phyloP scores from a whole-genome alignment of 2,797 vertebrate species.

The Gymnothorax javanicus region DNA sequence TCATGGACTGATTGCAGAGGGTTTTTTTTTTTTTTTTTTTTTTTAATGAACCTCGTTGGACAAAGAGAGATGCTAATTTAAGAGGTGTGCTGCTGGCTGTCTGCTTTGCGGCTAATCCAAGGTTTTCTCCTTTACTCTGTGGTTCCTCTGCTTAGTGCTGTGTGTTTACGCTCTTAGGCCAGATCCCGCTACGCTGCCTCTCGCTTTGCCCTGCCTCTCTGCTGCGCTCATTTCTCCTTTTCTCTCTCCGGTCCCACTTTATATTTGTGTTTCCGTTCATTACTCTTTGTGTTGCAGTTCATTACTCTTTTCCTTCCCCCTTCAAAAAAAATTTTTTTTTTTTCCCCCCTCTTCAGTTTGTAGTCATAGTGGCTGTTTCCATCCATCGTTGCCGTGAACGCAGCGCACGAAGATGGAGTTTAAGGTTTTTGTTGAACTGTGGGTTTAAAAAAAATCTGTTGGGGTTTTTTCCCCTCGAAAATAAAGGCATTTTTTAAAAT shows the following conservation, averaged over 20 bases:
- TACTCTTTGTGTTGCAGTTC: neutral
- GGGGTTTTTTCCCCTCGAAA: too few relatives aligned
- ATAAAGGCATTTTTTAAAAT: too few relatives aligned
- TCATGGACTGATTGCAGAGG: constrained; percentile 64
- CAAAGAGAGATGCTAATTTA: constrained; percentile 74
- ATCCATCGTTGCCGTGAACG: neutral
- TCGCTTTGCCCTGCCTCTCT: neutral
- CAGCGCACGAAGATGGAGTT: neutral
- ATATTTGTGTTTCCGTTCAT: too few relatives aligned
- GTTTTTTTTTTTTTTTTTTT: constrained; percentile 29
- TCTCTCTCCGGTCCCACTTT: neutral
- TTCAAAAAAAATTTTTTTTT: neutral
- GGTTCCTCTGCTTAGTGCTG: too few relatives aligned
- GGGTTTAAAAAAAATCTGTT: too few relatives aligned
- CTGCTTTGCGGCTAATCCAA: constrained; percentile 53
- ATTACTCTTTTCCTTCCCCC: neutral
- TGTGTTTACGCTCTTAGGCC: too few relatives aligned
- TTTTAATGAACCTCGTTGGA: constrained; percentile 58
- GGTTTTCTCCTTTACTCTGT: constrained; percentile 10
- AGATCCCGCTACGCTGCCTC: too few relatives aligned
- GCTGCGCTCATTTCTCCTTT: too few relatives aligned
- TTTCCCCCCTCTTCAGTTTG: neutral
- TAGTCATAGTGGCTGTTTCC: neutral
- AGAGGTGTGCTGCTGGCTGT: constrained; percentile 64
- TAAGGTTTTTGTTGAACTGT: too few relatives aligned